phyloP scores from a whole-genome alignment of 1,140 invertebrate genomes.

The Bombus superbus region DNA sequence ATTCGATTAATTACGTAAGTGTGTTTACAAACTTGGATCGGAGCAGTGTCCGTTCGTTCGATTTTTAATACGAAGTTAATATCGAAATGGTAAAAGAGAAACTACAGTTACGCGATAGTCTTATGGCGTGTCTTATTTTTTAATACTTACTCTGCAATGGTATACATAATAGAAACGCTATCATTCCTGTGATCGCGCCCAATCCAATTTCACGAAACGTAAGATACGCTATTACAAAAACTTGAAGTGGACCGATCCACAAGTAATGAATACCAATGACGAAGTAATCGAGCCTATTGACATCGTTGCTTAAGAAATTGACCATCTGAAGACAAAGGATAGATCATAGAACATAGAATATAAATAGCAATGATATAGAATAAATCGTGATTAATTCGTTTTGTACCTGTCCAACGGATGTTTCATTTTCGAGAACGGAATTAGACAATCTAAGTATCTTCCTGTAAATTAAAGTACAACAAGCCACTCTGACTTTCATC shows the following conservation, averaged over 20 bases:
- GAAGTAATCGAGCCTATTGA: conserved; percentile 88
- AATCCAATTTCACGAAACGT: conserved; percentile 90
- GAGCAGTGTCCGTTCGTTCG: too few species aligned
- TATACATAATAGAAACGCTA: conserved; percentile 90
- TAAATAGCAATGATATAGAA: rapidly evolving
- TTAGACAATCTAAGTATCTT: conserved; percentile 84
- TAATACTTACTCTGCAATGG: conserved; percentile 89
- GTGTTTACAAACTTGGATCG: background rate
- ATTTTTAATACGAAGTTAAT: background rate
- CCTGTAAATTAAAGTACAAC: conserved; percentile 91
- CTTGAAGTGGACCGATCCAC: conserved; percentile 92
- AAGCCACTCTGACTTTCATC: conserved; percentile 91
- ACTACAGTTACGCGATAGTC: background rate
- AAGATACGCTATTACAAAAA: conserved; percentile 89
- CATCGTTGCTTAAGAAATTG: conserved; percentile 96
- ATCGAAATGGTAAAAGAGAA: background rate
- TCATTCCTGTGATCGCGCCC: conserved; percentile 90
- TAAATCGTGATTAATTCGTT: background rate
- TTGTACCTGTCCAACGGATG: conserved; percentile 75
- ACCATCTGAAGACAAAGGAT: conserved; percentile 91
- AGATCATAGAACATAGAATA: background rate
- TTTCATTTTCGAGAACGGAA: conserved; percentile 68
- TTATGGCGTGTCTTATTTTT: background rate
- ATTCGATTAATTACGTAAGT: background rate
- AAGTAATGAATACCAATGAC: conserved; percentile 89